Conservation (phyloP, 2,113 vertebrate species). For the Sphaerodactylus townsendi region DNA sequence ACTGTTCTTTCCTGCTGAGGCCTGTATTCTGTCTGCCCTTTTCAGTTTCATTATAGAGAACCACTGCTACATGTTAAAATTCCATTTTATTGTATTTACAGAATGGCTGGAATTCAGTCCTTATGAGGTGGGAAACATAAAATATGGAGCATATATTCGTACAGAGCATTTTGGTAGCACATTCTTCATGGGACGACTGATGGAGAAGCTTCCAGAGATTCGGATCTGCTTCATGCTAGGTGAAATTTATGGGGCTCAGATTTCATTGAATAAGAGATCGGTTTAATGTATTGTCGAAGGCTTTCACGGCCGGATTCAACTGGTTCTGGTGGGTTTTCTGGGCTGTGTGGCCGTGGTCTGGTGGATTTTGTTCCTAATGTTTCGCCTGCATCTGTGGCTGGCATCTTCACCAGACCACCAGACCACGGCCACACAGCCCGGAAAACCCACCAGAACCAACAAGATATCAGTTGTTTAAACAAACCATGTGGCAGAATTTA, state of each 20-base stretch:
- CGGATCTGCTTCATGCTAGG: constrained; percentile 77
- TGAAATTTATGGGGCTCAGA: constrained; percentile 34
- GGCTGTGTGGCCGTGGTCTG: too few relatives aligned
- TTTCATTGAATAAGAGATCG: background rate
- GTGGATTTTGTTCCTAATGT: too few relatives aligned
- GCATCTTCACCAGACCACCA: too few relatives aligned
- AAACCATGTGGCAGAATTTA: background rate
- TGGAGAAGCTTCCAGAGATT: constrained; percentile 76
- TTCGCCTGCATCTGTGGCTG: too few relatives aligned
- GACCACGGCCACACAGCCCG: too few relatives aligned
- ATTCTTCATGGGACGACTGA: constrained; percentile 79
- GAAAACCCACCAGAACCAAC: too few relatives aligned
- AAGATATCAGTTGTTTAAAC: background rate
- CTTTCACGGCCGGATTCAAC: too few relatives aligned
- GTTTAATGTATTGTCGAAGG: too few relatives aligned
- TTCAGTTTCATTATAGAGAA: background rate
- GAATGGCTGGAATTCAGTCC: constrained; percentile 86
- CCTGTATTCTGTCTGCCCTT: background rate
- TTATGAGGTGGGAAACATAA: constrained; percentile 78
- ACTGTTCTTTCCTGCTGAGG: background rate
- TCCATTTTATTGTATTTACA: constrained; percentile 25
- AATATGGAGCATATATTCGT: constrained; percentile 75
- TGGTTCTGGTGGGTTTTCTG: too few relatives aligned
- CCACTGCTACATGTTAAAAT: background rate
- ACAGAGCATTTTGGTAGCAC: constrained; percentile 80